These are phyloP conservation scores for Pygmarrhopalites habei DNA, from an alignment of 1,140 invertebrate genomes.

Conservation along the genomic window DNA sequence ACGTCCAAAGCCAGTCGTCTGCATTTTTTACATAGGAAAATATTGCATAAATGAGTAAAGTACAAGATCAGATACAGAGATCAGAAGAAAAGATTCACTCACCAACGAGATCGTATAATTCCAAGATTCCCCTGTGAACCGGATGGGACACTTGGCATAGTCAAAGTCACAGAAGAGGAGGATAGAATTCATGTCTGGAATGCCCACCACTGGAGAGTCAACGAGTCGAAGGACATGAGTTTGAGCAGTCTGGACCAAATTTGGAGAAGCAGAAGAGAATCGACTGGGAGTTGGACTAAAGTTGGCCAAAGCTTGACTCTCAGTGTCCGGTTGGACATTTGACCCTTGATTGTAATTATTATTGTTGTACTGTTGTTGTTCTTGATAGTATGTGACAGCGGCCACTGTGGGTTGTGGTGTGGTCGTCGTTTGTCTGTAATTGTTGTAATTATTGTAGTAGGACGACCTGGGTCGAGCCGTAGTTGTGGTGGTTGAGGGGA, in stretches of 20 bases:
- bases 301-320: slow-evolving; percentile 1
- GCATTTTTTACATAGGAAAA: too few species aligned
- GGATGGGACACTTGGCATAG: slow-evolving; percentile 36
- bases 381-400: too few species aligned
- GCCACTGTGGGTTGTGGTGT: neutral
- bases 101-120: slow-evolving; percentile 33
- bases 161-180: slow-evolving; percentile 38
- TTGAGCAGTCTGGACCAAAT: neutral
- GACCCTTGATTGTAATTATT: neutral
- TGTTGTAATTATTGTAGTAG: slow-evolving; percentile 6
- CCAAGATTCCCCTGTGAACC: slow-evolving; percentile 34
- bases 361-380: too few species aligned
- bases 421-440: neutral
- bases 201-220: slow-evolving; percentile 3
- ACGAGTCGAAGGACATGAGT: slow-evolving; percentile 2
- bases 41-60: too few species aligned
- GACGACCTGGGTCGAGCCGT: neutral
- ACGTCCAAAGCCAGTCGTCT: slow-evolving; percentile 32
- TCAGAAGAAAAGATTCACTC: too few species aligned
- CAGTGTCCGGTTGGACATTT: neutral
- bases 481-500: neutral
- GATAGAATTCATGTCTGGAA: slow-evolving; percentile 29
- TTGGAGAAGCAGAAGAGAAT: neutral
- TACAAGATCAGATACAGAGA: too few species aligned
- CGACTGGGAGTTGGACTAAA: neutral